Evolutionary conservation across 2,797 vertebrate genomes (phyloP).

Genomic region (Simalia tracyae): DNA sequence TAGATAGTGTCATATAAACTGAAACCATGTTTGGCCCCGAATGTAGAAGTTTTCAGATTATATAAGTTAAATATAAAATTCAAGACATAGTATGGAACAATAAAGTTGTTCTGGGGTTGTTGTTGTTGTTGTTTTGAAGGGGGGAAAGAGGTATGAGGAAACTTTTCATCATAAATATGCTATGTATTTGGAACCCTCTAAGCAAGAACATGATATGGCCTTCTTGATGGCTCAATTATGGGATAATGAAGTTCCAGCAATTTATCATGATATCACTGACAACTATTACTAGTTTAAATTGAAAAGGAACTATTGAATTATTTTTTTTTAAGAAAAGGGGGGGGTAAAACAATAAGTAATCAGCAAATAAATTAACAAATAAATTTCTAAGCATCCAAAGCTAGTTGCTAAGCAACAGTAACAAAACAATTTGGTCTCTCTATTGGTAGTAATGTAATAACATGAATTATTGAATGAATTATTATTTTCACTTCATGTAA

Average conservation of each 20-base stretch:
- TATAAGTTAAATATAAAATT: not conserved
- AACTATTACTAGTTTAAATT: conserved; percentile 41
- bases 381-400: not conserved
- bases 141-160: not conserved
- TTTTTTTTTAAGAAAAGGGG: not conserved
- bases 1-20: not conserved
- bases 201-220: conserved; percentile 8
- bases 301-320: conserved; percentile 9
- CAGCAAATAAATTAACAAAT: conserved; percentile 21
- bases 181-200: conserved; percentile 40
- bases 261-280: conserved; percentile 52
- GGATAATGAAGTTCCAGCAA: conserved; percentile 34
- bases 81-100: not conserved
- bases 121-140: not conserved
- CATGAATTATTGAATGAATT: not conserved
- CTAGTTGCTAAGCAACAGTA: conserved; percentile 23
- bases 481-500: conserved; percentile 18
- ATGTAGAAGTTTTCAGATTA: not conserved
- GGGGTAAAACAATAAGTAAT: conserved; percentile 25
- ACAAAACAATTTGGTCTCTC: not conserved
- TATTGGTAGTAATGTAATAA: conserved; percentile 18
- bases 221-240: conserved; percentile 47
- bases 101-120: not conserved
- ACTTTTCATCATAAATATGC: conserved; percentile 27
- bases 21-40: not conserved